These are phyloP conservation scores for Eidolon dupreanum DNA, from an alignment of 2,797 vertebrate species.

Conservation along the genomic window DNA sequence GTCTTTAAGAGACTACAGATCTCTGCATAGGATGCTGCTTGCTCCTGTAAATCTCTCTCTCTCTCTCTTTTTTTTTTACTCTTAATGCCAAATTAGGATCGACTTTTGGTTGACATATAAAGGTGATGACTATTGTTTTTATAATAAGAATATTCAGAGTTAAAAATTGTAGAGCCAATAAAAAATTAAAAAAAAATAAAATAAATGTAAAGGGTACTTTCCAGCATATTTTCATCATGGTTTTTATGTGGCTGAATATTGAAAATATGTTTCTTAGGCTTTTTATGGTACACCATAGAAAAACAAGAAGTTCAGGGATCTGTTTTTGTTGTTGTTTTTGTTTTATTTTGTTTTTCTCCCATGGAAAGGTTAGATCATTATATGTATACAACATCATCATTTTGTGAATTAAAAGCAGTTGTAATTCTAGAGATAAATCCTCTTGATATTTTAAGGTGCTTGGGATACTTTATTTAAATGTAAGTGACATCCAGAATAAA, in stretches of 20 bases:
- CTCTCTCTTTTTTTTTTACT: neutral
- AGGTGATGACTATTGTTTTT: neutral
- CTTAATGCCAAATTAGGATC: conserved; percentile 74
- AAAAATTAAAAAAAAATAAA: neutral
- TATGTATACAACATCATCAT: neutral
- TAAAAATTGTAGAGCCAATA: neutral
- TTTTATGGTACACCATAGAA: neutral
- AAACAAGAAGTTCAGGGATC: neutral
- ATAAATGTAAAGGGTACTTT: neutral
- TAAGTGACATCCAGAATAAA: neutral
- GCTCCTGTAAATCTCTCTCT: conserved; percentile 56
- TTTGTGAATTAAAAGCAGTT: neutral
- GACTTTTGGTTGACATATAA: conserved; percentile 49
- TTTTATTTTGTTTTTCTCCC: neutral
- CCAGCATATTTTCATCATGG: neutral
- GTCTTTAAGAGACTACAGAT: conserved; percentile 67
- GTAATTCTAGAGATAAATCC: neutral
- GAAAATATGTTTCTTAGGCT: neutral
- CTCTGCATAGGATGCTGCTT: conserved; percentile 65
- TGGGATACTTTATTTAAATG: neutral
- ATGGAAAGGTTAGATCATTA: neutral
- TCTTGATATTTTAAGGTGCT: neutral
- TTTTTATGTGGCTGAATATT: neutral
- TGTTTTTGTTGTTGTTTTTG: neutral
- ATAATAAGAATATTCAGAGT: neutral